Evolutionary conservation across 37 sponge, comb jelly and placozoan species (phyloP), one percentile per base, ranked within the genome.

Genomic region (Eunapius fragilis): DNA sequence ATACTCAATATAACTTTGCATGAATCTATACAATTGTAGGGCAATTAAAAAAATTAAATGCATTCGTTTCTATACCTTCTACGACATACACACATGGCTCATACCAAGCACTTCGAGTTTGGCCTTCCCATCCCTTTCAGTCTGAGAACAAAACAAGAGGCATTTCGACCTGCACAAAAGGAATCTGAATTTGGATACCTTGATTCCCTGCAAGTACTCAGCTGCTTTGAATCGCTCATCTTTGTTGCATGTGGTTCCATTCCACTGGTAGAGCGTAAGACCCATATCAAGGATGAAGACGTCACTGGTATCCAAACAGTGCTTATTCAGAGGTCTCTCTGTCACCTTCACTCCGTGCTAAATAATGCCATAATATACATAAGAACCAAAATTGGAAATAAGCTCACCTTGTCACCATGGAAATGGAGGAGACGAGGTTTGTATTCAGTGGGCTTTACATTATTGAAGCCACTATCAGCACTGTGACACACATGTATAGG

Each of bases 241-340:
- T 33, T 85, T 85, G 79, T 85, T 85, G 70, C 71, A 38, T 12
- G 77, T 49, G 30, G 69, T 78, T 17, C 86, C 86, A 77, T 78
- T 85, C 86, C 86, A 85, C 86, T 85, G 85, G 73, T 58, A 74
- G 80, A 89, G 67, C 17, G 38, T 23, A 22, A 77, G 67, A 4
- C 90, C 90, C 27, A 80, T 37, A 80, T 89, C 90, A 33, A 89
- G 80, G 41, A 89, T 80, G 48, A 84, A 89, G 13, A 89, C 90
- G 58, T 89, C 90, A 33, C 84, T 76, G 3, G 85, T 75, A 30
- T 73, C 84, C 81, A 84, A 47, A 50, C 83, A 84, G 37, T 70
- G 37, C n/a, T 81, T 74, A 49, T 69, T 45, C 68, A 89, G 81
- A 5, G 36, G 25, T 30, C 74, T 31, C 85, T 89, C 85, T 76